Evolutionary conservation across 2,888 invertebrate genomes (phyloP).

Genomic region (Aphodius sticticus): DNA sequence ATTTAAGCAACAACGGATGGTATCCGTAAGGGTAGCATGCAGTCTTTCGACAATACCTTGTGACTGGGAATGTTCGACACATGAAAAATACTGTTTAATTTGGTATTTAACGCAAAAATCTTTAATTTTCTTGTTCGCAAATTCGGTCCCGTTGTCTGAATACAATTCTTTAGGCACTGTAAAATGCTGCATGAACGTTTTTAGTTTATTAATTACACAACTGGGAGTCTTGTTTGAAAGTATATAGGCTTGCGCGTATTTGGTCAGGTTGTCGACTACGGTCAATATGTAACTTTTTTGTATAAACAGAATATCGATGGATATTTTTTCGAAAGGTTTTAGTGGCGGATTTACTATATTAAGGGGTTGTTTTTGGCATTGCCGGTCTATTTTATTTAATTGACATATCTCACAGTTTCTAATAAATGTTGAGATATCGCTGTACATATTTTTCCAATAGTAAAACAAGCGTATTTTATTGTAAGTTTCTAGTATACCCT

Average conservation of each 20-base stretch:
- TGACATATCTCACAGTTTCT: conserved; percentile 16
- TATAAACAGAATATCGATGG: not conserved
- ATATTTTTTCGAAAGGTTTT: conserved; percentile 5
- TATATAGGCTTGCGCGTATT: conserved; percentile 8
- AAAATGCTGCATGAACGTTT: not conserved
- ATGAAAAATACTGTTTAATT: not conserved
- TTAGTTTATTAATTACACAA: not conserved
- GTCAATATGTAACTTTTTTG: not conserved
- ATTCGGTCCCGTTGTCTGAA: not conserved
- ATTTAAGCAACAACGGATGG: not conserved
- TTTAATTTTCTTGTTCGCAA: not conserved
- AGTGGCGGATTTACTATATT: not conserved
- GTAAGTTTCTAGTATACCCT: conserved; percentile 8
- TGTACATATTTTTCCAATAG: conserved; percentile 19
- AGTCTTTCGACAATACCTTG: not conserved
- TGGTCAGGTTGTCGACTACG: not conserved
- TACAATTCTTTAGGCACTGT: not conserved
- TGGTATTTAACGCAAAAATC: not conserved
- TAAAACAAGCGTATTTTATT: conserved; percentile 4
- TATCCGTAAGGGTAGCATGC: not conserved
- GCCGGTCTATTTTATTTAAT: conserved; percentile 7
- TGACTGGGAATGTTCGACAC: not conserved
- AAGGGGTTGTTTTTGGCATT: not conserved
- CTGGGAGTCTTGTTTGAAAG: not conserved
- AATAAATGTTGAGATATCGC: conserved; percentile 13